phyloP scores from a whole-genome alignment of 2,113 vertebrate species.

The Sterrhoptilus dennistouni region DNA sequence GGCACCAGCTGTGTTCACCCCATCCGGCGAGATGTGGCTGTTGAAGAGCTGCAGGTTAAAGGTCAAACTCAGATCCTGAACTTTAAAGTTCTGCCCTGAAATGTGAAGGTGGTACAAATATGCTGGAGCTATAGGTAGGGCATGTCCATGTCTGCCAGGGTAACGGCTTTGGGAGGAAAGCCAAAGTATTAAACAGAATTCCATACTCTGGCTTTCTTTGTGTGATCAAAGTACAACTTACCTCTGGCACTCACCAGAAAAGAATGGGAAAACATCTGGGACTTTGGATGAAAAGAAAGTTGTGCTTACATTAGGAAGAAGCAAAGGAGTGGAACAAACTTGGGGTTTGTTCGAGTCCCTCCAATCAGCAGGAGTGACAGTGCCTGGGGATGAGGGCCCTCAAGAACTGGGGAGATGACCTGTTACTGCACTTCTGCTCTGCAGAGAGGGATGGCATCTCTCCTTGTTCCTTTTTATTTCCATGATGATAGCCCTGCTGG shows the following conservation, averaged over 20 bases:
- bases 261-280: not conserved
- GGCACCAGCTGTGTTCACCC: not conserved
- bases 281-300: not conserved
- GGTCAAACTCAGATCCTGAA: not conserved
- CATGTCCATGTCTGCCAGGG: not conserved
- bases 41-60: not conserved
- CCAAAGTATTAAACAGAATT: not conserved
- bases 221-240: not conserved
- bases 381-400: not conserved
- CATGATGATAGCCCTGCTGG: not conserved
- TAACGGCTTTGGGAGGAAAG: rapidly evolving
- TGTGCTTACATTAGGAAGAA: not conserved
- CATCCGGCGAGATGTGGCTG: not conserved
- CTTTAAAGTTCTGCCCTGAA: not conserved
- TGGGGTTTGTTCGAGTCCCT: not conserved
- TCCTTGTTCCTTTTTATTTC: not conserved
- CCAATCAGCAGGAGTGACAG: not conserved
- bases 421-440: not conserved
- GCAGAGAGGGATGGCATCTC: not conserved
- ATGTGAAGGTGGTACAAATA: not conserved
- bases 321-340: not conserved
- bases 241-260: not conserved
- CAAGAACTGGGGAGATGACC: not conserved
- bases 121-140: not conserved
- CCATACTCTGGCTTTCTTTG: not conserved